Evolutionary conservation across 2,888 invertebrate genomes (phyloP), one percentile per base, ranked within the genome.

Genomic region (Zaprionus lineosus): DNA sequence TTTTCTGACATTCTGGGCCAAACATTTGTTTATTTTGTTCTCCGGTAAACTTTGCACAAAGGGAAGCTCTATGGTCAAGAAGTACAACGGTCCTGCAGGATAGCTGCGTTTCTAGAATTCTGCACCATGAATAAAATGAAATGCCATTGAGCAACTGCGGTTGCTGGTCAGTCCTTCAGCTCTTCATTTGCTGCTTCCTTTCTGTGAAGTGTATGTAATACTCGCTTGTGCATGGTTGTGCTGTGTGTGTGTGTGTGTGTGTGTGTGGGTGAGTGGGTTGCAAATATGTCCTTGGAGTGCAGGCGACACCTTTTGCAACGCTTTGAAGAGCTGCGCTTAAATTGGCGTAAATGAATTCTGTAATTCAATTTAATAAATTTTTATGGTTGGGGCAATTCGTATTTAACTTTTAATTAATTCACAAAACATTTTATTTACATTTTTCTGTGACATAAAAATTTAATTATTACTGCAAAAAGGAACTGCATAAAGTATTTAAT

Each of bases 111-210:
- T 21, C 24, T 29, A 41, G 52, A 21, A 19, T 33, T 18, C 65
- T 8, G n/a, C 46, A 34, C 36, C 36, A 57, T 24, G 55, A 58
- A 50, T 67, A 29, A 66, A 74, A 47, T 48, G 41, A 55, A 77
- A 57, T 69, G 61, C 74, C 65, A 69, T 65, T 76, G 69, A 69
- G n/a, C n/a, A n/a, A n/a, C n/a, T n/a, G n/a, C n/a, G n/a, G n/a
- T n/a, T n/a, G n/a, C n/a, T n/a, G n/a, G n/a, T n/a, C n/a, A n/a
- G n/a, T n/a, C n/a, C n/a, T n/a, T n/a, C n/a, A n/a, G n/a, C n/a
- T n/a, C 16, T 55, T 7, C 14, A 14, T 16, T 21, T 24, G 3
- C 14, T 9, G n/a, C 9, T 3, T 11, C 15, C 51, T 39, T 15
- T 34, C 3, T 33, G 7, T 24, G 24, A 24, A 24, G 24, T 8